Conservation (phyloP, 2,797 vertebrate species). For the Pseudochromis fuscus region DNA sequence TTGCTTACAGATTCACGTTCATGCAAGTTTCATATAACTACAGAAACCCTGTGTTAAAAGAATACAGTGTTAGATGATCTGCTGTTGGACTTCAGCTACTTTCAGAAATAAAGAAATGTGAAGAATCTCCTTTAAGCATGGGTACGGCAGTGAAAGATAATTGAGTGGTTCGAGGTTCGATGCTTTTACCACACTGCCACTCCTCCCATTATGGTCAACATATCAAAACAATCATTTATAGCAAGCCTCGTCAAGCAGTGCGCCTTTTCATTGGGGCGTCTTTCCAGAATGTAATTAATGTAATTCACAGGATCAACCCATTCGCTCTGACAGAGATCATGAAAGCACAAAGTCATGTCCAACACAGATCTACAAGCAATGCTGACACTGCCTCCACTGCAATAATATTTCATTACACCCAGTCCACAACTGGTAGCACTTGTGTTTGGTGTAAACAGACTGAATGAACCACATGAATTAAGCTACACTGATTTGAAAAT, state of each 20-base stretch:
- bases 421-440: too few species aligned
- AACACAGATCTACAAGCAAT: background rate
- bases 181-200: constrained; percentile 14
- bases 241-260: constrained; percentile 23
- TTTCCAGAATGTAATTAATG: constrained; percentile 14
- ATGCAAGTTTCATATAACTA: too few species aligned
- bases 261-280: background rate
- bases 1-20: too few species aligned
- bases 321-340: background rate
- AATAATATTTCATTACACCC: background rate
- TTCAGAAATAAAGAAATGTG: too few species aligned
- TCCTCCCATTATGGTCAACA: constrained; percentile 24
- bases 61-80: too few species aligned
- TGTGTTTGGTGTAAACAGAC: background rate
- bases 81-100: too few species aligned
- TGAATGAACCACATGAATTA: background rate
- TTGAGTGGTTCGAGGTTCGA: background rate
- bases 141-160: constrained; percentile 9
- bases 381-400: background rate
- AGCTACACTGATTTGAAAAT: constrained; percentile 1
- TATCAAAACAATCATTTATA: constrained; percentile 45
- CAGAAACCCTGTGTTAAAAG: too few species aligned
- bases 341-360: background rate
- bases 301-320: constrained; percentile 1
- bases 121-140: background rate